A percentile compares a stretch with the other conserved stretches of the same genome.
Evolutionary conservation across 2,797 vertebrate species (phyloP).

Genomic region (Thalassophryne amazonica): DNA sequence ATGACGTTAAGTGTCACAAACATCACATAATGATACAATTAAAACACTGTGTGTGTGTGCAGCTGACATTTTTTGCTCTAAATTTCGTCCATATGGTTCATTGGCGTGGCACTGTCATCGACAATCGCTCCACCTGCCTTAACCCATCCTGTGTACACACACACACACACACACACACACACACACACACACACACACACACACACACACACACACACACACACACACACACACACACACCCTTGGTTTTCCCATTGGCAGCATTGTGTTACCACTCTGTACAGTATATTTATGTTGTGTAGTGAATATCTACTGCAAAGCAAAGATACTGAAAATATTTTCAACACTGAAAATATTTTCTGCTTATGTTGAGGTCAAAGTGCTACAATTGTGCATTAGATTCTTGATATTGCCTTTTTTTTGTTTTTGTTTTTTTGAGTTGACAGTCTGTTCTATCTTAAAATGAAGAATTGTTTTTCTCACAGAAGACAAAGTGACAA

Average conservation of each 20-base stretch:
- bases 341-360: constrained; percentile 42
- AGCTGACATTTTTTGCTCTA: constrained; percentile 28
- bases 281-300: constrained; percentile 78
- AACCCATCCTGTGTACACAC: constrained; percentile 24
- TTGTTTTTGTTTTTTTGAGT: constrained; percentile 25
- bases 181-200: constrained; percentile 10
- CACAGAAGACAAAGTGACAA: constrained; percentile 54
- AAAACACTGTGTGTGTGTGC: constrained; percentile 29
- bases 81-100: constrained; percentile 13
- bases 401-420: constrained; percentile 51
- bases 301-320: constrained; percentile 63
- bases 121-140: constrained; percentile 73
- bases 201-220: constrained; percentile 5
- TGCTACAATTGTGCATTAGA: constrained; percentile 60
- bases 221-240: constrained; percentile 16
- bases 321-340: constrained; percentile 56
- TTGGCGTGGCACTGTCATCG: constrained; percentile 27
- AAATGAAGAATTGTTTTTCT: constrained; percentile 33
- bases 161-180: constrained; percentile 3
- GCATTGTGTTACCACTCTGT: constrained; percentile 51
- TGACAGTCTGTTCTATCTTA: constrained; percentile 40
- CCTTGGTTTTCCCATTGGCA: constrained; percentile 27
- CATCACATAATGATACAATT: background rate
- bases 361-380: constrained; percentile 53
- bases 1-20: background rate